These are phyloP conservation scores for Argyra leucocephala DNA, from an alignment of 2,888 invertebrate species.

Conservation along the genomic window DNA sequence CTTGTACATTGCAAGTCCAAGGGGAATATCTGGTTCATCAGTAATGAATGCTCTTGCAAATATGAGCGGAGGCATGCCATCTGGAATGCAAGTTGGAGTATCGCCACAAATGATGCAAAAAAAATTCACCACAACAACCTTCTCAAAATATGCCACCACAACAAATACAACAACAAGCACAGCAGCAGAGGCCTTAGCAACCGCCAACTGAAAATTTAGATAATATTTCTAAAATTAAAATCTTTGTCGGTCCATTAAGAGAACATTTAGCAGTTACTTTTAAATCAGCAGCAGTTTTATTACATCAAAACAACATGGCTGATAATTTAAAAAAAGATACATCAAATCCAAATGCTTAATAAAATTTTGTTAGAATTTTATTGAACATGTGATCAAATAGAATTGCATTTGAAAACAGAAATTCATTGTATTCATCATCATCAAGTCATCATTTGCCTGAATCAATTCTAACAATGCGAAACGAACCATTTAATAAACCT, in stretches of 20 bases:
- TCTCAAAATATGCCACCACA: conserved; percentile 31
- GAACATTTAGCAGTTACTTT: conserved; percentile 74
- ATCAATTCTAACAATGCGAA: conserved; percentile 63
- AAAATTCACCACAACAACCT: conserved; percentile 36
- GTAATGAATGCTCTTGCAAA: background rate
- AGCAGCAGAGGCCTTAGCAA: conserved; percentile 35
- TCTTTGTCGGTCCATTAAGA: conserved; percentile 65
- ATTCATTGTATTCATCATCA: conserved; percentile 77
- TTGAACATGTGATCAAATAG: conserved; percentile 90
- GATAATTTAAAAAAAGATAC: conserved; percentile 75
- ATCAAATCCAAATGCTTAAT: conserved; percentile 69
- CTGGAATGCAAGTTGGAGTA: conserved; percentile 35
- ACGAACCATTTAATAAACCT: conserved; percentile 55
- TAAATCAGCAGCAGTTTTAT: conserved; percentile 76
- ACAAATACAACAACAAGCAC: conserved; percentile 32
- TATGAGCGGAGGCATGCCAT: conserved; percentile 15
- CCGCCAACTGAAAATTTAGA: conserved; percentile 64
- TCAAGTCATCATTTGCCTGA: conserved; percentile 75
- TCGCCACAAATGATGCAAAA: conserved; percentile 40
- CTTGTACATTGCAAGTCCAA: too few relatives aligned
- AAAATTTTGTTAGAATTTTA: conserved; percentile 90
- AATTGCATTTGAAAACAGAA: conserved; percentile 81
- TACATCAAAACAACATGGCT: conserved; percentile 77
- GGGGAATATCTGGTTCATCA: background rate
- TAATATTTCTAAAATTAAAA: conserved; percentile 80